Base-by-base conservation (phyloP, 2,113 vertebrate species). In the Melanerpes formicivorus region DNA sequence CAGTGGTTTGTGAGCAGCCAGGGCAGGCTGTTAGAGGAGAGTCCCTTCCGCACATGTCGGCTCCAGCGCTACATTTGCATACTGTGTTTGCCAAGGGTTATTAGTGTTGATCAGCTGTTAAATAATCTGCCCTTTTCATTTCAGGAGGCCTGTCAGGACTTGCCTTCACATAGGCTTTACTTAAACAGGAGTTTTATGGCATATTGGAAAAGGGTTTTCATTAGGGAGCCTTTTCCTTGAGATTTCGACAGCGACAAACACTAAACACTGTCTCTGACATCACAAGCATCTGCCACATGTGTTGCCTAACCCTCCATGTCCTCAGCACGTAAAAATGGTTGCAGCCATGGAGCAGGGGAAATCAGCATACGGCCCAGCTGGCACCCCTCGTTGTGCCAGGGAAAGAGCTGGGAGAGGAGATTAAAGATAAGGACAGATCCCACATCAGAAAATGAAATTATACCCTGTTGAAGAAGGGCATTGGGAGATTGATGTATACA, bases 51-150 rank as follows among this genome's bases (percentile, higher is more conserved):
- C 12, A 3, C 17, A 9, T 3, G 40, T 15, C 86, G 92, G 92
- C 92, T 88, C 77, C 75, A 32, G 77, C 4, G 21, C 90, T 95
- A 25, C 42, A 95, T 95, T 69, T 93, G 90, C 94, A 88, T 93
- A 63, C 79, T 76, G 93, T 84, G 66, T 96, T 95, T 95, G 93
- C 94, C 91, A 96, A 93, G 90, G 93, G 93, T 95, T 95, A 96
- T 96, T 96, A 96, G 90, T 93, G 96, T 95, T 95, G 94, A 96
- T 96, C 95, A 94, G 94, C 88, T 95, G 95, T 93, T 96, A 96
- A 96, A 95, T 96, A 95, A 96, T 93, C 90, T 96, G 93, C 94
- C 95, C 95, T 96, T 96, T 96, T 94, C 91, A 91, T 95, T 96
- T 95, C 91, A 86, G 93, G 66, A 92, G 73, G 79, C 80, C 84